These are phyloP conservation scores for Drosophila ficusphila DNA, from an alignment of 1,140 invertebrate species.

Conservation along the genomic window DNA sequence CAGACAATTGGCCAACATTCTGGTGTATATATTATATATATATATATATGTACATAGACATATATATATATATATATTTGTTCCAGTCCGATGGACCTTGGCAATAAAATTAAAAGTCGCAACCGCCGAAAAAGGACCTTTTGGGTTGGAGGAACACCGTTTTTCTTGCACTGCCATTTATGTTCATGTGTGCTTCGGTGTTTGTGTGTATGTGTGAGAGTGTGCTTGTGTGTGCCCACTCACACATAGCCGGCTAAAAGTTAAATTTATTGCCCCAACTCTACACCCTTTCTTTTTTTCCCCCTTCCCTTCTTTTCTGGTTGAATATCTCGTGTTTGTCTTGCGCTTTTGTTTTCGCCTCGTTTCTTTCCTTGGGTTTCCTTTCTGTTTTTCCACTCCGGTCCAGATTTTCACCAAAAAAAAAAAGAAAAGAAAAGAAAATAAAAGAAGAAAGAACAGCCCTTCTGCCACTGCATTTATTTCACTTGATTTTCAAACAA, in stretches of 20 bases:
- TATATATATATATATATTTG: background rate
- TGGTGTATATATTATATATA: background rate
- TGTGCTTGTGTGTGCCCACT: conserved; percentile 1
- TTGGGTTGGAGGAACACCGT: background rate
- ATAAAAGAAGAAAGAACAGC: background rate
- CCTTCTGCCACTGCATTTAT: conserved; percentile 44
- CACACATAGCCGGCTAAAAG: conserved; percentile 21
- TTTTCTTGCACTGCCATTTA: conserved; percentile 43
- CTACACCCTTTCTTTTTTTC: conserved; percentile 1
- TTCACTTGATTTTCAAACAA: conserved; percentile 61
- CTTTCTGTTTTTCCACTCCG: conserved; percentile 9
- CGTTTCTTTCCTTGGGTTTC: conserved; percentile 11
- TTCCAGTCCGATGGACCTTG: conserved; percentile 24
- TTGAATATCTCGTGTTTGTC: conserved; percentile 18
- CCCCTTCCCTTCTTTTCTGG: background rate
- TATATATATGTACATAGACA: no score
- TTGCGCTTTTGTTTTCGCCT: conserved; percentile 42
- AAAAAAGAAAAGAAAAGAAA: background rate
- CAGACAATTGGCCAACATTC: conserved; percentile 43
- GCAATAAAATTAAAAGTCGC: conserved; percentile 61
- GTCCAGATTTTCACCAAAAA: conserved; percentile 18
- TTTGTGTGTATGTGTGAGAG: conserved; percentile 4
- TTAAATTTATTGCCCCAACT: conserved; percentile 41
- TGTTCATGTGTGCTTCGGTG: conserved; percentile 6
- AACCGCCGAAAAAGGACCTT: conserved; percentile 25